Evolutionary conservation across 2,113 vertebrate genomes (phyloP), one percentile per base, ranked within the genome.

Genomic region (Chauna torquata): DNA sequence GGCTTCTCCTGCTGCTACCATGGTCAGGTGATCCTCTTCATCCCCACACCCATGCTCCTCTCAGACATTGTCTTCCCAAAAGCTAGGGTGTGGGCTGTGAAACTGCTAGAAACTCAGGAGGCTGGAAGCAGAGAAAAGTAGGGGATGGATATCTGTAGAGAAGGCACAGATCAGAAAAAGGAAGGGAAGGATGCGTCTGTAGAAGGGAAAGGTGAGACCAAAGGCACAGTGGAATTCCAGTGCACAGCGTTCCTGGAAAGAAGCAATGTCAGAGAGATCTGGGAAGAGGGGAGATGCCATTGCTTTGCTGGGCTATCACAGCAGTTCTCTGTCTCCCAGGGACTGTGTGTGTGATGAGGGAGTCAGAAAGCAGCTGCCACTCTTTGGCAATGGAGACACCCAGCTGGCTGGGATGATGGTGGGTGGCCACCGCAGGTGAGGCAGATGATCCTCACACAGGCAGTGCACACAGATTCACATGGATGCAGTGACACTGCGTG

Each of bases 11-110:
- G 24, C 20, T 17, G 40, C 36, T 85, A 23, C 7, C 24, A 27
- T 76, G 16, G 5, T 36, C 16, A 14, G 3, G 8, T 30, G 19
- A 23, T 2, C 8, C 16, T 58, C 16, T 81, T 83, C 30, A 24
- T 68, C 24, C 11, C 8, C 11, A 25, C 3, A 57, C 1, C 2
- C 23, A 23, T 5, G 0, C 1, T 66, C 25, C 22, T 8, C 42
- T 92, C 52, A 82, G 34, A 50, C 2, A 13, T 32, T 30, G 15
- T 71, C n/a, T 65, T 68, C n/a, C 40, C 24, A 54, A 58, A 55
- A 91, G 25, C 8, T 3, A 40, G 20, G 27, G 36, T 15, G 17
- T 28, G 9, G 1, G 0, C 9, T 62, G 10, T 30, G 52, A 79
- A 87, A 79, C 50, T 50, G 11, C 12, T 57, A 57, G 87, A 92